Evolutionary conservation across 2,888 invertebrate species (phyloP).

Genomic region (Epinotia bilunana): DNA sequence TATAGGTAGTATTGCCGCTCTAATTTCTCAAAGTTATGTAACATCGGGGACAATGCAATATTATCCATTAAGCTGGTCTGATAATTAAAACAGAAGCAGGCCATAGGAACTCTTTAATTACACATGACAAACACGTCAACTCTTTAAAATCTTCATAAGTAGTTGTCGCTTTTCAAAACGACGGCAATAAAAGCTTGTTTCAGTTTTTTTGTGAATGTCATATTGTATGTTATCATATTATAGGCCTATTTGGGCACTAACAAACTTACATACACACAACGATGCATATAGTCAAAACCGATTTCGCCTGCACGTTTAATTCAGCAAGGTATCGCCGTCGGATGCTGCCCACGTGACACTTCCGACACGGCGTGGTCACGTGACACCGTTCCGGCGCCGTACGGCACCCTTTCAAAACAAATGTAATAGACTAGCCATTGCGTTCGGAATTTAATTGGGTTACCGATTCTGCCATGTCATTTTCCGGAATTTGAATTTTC

Average conservation of each 20-base stretch:
- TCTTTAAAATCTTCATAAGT: no score
- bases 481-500: slow-evolving; percentile 28
- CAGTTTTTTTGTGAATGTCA: neutral
- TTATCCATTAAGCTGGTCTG: no score
- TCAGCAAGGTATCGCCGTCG: slow-evolving; percentile 63
- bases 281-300: neutral
- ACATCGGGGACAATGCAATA: no score
- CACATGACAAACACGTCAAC: no score
- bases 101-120: no score
- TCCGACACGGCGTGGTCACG: slow-evolving; percentile 66
- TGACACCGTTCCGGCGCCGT: slow-evolving; percentile 65
- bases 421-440: slow-evolving; percentile 20
- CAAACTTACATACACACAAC: neutral
- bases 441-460: slow-evolving; percentile 40
- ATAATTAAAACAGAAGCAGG: no score
- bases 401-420: slow-evolving; percentile 43
- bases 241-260: neutral
- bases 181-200: no score
- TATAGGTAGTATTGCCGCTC: no score
- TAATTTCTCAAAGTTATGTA: no score
- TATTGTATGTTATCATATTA: neutral
- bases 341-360: slow-evolving; percentile 73
- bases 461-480: slow-evolving; percentile 20
- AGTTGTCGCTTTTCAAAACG: no score
- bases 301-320: slow-evolving; percentile 35